These are phyloP conservation scores for Phylloscopus whistleri DNA, from an alignment of 2,113 vertebrate species.

Conservation along the genomic window DNA sequence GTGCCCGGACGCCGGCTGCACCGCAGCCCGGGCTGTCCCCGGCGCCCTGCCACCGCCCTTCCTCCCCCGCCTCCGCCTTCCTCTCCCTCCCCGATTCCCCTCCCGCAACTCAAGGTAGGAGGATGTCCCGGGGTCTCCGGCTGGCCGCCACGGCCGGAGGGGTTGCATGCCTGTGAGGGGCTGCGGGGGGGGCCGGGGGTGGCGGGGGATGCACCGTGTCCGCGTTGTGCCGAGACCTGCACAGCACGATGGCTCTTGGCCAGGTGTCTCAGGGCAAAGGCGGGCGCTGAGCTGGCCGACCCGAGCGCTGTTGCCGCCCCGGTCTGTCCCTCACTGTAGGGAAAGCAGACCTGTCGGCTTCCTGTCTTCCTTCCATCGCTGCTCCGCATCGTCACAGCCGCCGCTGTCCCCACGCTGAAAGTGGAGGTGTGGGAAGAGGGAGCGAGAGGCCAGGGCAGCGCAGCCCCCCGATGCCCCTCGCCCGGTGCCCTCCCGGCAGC, in stretches of 20 bases:
- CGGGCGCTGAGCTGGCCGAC: neutral
- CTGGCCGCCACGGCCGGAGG: neutral
- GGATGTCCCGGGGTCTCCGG: neutral
- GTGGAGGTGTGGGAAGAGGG: neutral
- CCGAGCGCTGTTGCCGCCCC: neutral
- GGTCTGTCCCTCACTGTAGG: neutral
- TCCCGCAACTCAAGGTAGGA: conserved; percentile 42
- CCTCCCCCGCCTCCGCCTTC: conserved; percentile 7
- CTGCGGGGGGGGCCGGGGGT: neutral
- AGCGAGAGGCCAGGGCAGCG: neutral
- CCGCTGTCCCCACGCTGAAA: neutral
- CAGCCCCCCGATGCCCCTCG: neutral
- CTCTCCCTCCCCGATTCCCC: conserved; percentile 26
- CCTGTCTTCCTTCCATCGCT: neutral
- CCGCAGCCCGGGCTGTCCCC: conserved; percentile 29
- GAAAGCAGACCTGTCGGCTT: neutral
- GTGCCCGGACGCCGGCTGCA: conserved; percentile 46
- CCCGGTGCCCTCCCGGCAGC: neutral
- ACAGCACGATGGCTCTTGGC: neutral
- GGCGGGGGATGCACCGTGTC: neutral
- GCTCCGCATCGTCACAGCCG: neutral
- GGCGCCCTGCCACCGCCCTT: conserved; percentile 40
- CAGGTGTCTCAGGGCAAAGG: neutral
- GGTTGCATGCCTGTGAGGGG: neutral
- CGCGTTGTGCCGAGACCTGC: neutral